Conservation (phyloP, 2,888 invertebrate species). For the Theodoxus fluviatilis region DNA sequence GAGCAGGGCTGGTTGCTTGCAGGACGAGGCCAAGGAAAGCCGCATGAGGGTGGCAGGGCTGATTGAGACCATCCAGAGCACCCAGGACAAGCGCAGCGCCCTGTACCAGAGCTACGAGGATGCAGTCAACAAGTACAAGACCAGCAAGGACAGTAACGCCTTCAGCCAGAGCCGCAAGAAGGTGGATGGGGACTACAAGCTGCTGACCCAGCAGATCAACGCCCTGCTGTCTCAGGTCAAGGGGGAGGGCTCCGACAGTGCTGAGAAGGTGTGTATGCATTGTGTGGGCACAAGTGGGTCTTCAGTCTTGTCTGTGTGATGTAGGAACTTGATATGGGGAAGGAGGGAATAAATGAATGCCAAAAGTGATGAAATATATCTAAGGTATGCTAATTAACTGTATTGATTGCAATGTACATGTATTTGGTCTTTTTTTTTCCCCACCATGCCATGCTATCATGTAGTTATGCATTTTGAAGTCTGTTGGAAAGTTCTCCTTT, state of each 20-base stretch:
- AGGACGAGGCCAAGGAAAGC: constrained; percentile 70
- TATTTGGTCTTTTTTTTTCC: too few species aligned
- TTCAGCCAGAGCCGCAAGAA: constrained; percentile 69
- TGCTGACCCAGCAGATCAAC: constrained; percentile 69
- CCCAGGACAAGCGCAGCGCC: constrained; percentile 71
- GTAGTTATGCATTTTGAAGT: too few species aligned
- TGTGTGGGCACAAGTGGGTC: not conserved
- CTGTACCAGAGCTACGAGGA: constrained; percentile 73
- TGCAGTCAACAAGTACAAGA: constrained; percentile 71
- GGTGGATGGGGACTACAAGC: constrained; percentile 72
- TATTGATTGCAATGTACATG: too few species aligned
- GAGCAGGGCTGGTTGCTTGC: constrained; percentile 15
- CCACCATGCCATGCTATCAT: too few species aligned
- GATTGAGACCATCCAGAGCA: constrained; percentile 70
- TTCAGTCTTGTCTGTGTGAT: too few species aligned
- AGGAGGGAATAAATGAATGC: too few species aligned
- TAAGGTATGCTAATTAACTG: too few species aligned
- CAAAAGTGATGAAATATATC: too few species aligned
- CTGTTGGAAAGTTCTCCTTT: too few species aligned
- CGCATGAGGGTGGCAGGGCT: constrained; percentile 67
- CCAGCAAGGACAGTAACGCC: constrained; percentile 70
- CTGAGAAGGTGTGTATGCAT: constrained; percentile 69
- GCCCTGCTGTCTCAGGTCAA: constrained; percentile 70
- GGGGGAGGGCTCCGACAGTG: constrained; percentile 71
- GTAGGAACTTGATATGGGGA: too few species aligned